Evolutionary conservation across 2,113 vertebrate genomes (phyloP), one percentile per base, ranked within the genome.

Genomic region (Peucedramus taeniatus): DNA sequence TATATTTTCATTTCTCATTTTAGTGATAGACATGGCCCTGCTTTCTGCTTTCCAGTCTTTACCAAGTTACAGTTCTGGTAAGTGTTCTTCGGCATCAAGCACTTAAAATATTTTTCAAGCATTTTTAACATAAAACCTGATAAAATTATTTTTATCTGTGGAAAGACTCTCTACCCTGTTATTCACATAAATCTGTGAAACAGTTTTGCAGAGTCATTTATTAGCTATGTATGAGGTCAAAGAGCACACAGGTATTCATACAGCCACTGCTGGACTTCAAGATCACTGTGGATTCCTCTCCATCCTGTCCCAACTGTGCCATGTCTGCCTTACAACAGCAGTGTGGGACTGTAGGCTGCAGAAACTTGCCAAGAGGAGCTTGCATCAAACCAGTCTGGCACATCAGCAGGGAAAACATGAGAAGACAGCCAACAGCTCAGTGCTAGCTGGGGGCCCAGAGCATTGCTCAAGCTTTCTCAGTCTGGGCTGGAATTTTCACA

Each of bases 101-200:
- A 31, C 24, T 76, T 63, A 6, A 2, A 83, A 15, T 20, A 13
- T 50, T 89, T 74, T 81, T 49, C 30, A 81, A 83, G 60, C 17
- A 75, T 71, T 90, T 94, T 90, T 59, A 76, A 79, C 15, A 33
- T 53, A 83, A 91, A 93, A 61, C 28, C 15, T 42, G 28, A 35
- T 57, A 89, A 92, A 49, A 42, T 4, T 39, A 6, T 74, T 74
- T 71, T 72, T 69, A 40, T 82, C 30, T 53, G 16, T 50, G 31
- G 35, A 60, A 83, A 60, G 71, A 60, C 13, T 17, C n/a, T 79
- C 64, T 78, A 31, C 14, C 10, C 12, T 56, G n/a, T 59, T 60
- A 57, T 22, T 83, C 45, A 50, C 33, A 39, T 3, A 8, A 66
- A 76, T 45, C 40, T 42, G 44, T 65, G 28, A 37, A 92, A 66